These are phyloP conservation scores for Habropoda laboriosa DNA, from an alignment of 1,140 invertebrate species.

Conservation along the genomic window DNA sequence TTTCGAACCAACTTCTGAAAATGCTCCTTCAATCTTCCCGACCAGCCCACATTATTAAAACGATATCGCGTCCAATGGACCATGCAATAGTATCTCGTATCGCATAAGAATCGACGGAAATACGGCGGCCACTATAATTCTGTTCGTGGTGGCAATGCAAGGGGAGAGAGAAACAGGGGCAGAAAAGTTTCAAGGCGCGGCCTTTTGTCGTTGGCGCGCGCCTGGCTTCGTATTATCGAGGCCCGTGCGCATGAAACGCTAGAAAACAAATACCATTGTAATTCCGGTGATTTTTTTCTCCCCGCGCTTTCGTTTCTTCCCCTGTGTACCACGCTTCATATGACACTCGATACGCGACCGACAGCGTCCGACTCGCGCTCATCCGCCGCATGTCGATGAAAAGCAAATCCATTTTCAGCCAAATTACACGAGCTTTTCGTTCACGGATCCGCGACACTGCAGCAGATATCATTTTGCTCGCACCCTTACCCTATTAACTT, in stretches of 20 bases:
- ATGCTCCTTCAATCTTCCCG: neutral
- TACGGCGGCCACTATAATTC: neutral
- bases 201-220: constrained; percentile 31
- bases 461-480: constrained; percentile 37
- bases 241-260: constrained; percentile 7
- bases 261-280: constrained; percentile 51
- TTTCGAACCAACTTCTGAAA: too few species aligned
- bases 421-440: constrained; percentile 60
- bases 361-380: constrained; percentile 15
- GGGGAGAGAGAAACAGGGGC: neutral
- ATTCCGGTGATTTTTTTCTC: constrained; percentile 24
- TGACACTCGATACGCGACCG: constrained; percentile 31
- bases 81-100: neutral
- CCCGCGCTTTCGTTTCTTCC: neutral
- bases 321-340: constrained; percentile 5
- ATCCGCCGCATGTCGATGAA: constrained; percentile 49
- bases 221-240: constrained; percentile 37
- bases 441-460: constrained; percentile 39
- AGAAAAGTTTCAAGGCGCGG: constrained; percentile 36
- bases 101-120: neutral
- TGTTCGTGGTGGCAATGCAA: too few species aligned
- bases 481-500: constrained; percentile 35
- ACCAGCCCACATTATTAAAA: neutral
- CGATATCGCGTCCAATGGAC: neutral
- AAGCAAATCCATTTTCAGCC: constrained; percentile 64